Evolutionary conservation across 1,140 invertebrate species (phyloP), one percentile per base, ranked within the genome.

Genomic region (Pachyrhynchus sulphureomaculatus): DNA sequence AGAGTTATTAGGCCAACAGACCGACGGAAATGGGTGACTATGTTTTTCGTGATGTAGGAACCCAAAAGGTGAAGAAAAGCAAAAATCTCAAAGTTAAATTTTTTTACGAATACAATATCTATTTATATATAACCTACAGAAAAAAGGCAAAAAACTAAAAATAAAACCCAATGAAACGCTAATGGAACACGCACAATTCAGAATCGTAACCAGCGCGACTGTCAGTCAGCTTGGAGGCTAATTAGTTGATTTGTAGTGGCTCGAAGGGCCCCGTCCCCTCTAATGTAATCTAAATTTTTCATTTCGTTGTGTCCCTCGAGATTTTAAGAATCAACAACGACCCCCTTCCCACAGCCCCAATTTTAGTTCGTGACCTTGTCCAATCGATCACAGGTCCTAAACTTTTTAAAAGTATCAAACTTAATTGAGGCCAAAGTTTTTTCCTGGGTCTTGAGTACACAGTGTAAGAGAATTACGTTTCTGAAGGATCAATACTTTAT

Each of bases 211-310:
- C 42, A 57, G 60, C 57, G n/a, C 6, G 37, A 32, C 44, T 47
- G 44, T 21, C 45, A 59, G 18, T 51, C 47, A 58, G 51, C 69
- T 64, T 64, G 51, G 62, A 72, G 65, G 63, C 69, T 75, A 75
- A 75, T 75, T 75, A 75, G 73, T 70, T 73, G 73, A 75, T 75
- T 75, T 75, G 73, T 73, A 75, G 73, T 71, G 70, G 70, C 68
- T 72, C 65, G 66, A 73, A 69, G 71, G 73, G 71, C 66, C 67
- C 65, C 66, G 64, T 64, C 66, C 68, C 69, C 70, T 71, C 68
- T 72, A 72, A 75, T 72, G 73, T 69, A 75, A 75, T 75, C 72
- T 75, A 74, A 75, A 75, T 75, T 74, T 75, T 73, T 74, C 71
- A 73, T 75, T 72, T 65, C 55, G 58, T 36, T 48, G 53, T 60